Evolutionary conservation across 1,140 invertebrate genomes (phyloP), one percentile per base, ranked within the genome.

Genomic region (Linepithema humile): DNA sequence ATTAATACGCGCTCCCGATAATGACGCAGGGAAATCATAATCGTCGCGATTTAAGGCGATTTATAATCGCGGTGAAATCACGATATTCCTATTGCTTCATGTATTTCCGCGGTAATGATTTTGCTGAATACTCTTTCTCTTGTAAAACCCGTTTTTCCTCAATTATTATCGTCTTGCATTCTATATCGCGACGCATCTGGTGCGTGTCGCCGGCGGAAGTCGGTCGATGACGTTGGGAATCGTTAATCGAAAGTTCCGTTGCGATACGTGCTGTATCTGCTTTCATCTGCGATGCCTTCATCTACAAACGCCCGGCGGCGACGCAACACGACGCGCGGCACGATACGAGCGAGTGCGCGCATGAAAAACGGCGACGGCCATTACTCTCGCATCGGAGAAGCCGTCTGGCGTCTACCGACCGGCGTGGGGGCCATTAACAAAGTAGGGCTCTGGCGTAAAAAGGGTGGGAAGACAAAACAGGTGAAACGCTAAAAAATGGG

Each of bases 401-500:
- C 72, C 86, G 87, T 84, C 75, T 89, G 83, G 64, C 74, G 82
- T 87, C 67, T 78, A 82, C 85, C 84, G 77, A 59, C 69, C 59
- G 77, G 57, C 55, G 80, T 84, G 67, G 83, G 69, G 78, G 82
- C 40, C 87, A 88, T 89, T 89, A 89, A 89, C 88, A 89, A 89
- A 89, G 89, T 88, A 90, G 86, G 84, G 86, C 83, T 88, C 82
- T 86, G 82, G 86, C 80, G 88, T 88, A 90, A 86, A 88, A 84
- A 90, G 84, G 86, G 82, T 84, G 80, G 72, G 74, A 88, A 88
- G 84, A 89, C 85, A 88, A 90, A 90, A 88, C 89, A 90, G 82
- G 89, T 90, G 88, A 89, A 89, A 90, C 73, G 75, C 59, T 88
- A 86, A 90, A 90, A 90, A 90, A 90, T 90, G 78, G 89, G 89